phyloP scores from a whole-genome alignment of 2,888 invertebrate genomes.

The Aricia artaxerxes region DNA sequence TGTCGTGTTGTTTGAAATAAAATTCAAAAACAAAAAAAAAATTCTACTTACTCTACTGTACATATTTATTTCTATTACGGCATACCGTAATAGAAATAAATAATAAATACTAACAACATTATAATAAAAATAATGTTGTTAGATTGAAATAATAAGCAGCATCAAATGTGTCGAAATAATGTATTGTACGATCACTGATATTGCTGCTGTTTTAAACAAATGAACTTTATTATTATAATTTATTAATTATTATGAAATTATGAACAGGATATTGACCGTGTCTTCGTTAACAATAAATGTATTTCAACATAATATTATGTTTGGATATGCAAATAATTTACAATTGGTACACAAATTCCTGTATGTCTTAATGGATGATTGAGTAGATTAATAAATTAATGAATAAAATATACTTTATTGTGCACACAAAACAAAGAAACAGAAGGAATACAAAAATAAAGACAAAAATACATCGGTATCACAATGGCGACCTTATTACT shows the following conservation, averaged over 20 bases:
- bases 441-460: no score
- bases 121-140: no score
- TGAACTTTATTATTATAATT: not conserved
- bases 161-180: conserved; percentile 7
- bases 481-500: no score
- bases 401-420: no score
- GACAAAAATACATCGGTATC: no score
- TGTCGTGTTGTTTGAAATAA: not conserved
- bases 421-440: no score
- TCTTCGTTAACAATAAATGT: not conserved
- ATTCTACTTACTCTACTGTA: not conserved
- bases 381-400: no score
- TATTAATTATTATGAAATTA: not conserved
- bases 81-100: no score
- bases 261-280: not conserved
- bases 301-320: not conserved
- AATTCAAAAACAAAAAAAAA: not conserved
- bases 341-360: no score
- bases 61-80: not conserved
- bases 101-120: no score
- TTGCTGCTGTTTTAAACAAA: not conserved
- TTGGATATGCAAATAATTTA: no score
- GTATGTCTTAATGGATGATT: not conserved
- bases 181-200: not conserved
- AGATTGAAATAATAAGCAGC: not conserved